Evolutionary conservation across 2,113 vertebrate species (phyloP), one percentile per base, ranked within the genome.

Genomic region (Mungos mungo): DNA sequence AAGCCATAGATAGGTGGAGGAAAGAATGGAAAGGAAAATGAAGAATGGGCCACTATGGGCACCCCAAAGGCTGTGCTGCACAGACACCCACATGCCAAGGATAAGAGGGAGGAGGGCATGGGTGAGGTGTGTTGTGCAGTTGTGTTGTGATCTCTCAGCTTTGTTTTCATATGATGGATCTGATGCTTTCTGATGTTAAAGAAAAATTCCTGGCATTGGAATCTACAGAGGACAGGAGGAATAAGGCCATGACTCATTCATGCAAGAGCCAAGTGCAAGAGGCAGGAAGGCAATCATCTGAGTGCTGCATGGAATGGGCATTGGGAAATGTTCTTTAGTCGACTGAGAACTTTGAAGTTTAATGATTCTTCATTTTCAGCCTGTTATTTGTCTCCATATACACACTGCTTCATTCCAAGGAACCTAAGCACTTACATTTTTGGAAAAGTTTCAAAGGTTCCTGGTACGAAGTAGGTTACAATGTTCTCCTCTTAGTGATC

Each of bases 321-420:
- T 25, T 31, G n/a, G 33, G 12, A 7, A 4, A 5, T n/a, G 50
- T 7, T 95, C 63, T 57, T 69, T 16, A 29, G n/a, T 52, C 0
- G 0, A 47, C 33, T 25, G 31, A 72, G 6, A 52, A 19, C 93
- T 80, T 52, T 23, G 65, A 91, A 45, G 97, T 94, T 41, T 3
- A 27, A 14, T 89, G 94, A 88, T 98, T 97, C 95, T 52, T 96
- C 95, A 94, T 96, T 97, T 96, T 79, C 95, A 94, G 82, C 60
- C 95, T 76, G 74, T n/a, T 76, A 45, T 68, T 60, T 80, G 31
- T 65, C 79, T 89, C 41, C 8, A 25, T 31, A 16, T 10, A 10
- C 4, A 60, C 13, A 57, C 31, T 27, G 29, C 25, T 41, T 93
- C 74, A 38, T 95, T 87, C 86, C 50, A 95, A 90, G 89, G 74